These are phyloP conservation scores for Argentina silus DNA, from an alignment of 2,797 vertebrate species.

Conservation along the genomic window DNA sequence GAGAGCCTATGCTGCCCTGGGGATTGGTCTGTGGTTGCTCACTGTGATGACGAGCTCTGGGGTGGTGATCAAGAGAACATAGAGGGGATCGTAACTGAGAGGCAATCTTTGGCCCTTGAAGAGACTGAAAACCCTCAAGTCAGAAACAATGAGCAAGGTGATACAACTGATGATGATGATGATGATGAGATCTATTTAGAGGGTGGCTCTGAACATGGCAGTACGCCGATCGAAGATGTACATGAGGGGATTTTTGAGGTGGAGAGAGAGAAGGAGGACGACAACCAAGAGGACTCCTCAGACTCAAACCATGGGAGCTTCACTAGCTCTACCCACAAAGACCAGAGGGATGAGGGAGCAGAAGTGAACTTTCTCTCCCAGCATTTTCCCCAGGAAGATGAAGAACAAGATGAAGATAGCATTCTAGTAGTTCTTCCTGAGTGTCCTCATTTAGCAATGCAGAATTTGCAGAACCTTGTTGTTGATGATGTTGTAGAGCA, in stretches of 20 bases:
- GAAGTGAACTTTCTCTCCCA: conserved; percentile 10
- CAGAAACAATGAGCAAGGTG: conserved; percentile 55
- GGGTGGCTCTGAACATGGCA: conserved; percentile 40
- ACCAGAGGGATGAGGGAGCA: conserved; percentile 8
- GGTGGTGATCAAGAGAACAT: conserved; percentile 48
- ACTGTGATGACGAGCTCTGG: neutral
- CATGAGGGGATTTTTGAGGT: conserved; percentile 38
- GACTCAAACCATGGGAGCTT: conserved; percentile 37
- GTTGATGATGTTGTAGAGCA: conserved; percentile 41
- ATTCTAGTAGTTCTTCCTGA: conserved; percentile 8
- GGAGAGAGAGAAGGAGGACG: conserved; percentile 25
- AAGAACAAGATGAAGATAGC: conserved; percentile 23
- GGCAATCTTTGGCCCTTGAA: conserved; percentile 46
- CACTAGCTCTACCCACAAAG: conserved; percentile 1
- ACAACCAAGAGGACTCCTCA: conserved; percentile 21
- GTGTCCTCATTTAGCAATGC: conserved; percentile 45
- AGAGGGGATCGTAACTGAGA: conserved; percentile 44
- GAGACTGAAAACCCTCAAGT: conserved; percentile 45
- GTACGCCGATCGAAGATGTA: conserved; percentile 33
- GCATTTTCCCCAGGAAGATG: conserved; percentile 20
- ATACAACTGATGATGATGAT: conserved; percentile 44
- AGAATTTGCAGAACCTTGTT: conserved; percentile 47
- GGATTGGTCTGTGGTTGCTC: conserved; percentile 35
- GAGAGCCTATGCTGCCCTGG: conserved; percentile 18
- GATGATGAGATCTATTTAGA: conserved; percentile 56